Evolutionary conservation across 2,888 invertebrate genomes (phyloP), one percentile per base, ranked within the genome.

Genomic region (Palloptera scutellata): DNA sequence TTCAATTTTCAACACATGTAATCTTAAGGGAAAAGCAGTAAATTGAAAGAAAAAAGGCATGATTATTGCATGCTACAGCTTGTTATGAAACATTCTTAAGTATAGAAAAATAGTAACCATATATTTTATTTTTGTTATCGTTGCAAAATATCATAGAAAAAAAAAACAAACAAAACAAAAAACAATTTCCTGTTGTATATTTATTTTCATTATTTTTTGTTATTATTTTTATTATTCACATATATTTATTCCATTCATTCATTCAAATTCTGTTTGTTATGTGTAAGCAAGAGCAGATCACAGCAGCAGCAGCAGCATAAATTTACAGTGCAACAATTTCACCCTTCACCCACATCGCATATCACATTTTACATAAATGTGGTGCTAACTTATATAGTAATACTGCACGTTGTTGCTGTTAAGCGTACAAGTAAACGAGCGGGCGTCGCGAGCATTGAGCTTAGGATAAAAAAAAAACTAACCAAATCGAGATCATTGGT

Each of bases 331-430:
- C 48, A 48, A 15, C 48, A 48, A 48, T 48, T 77, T 74, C 81
- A 81, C 81, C 80, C 80, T 81, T 80, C 81, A 80, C 80, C 80
- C 80, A 81, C 80, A 81, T 81, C 78, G 66, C 6, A 30, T 30
- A 30, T 30, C 30, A 30, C 30, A 30, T 30, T 30, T 30, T 30
- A n/a, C n/a, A n/a, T n/a, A 30, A 30, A 30, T 30, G 6, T 30
- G 6, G 30, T 30, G 30, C 30, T 30, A 2, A 30, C 30, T 30
- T 30, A 30, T 6, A 30, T 30, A 30, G 30, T 6, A 30, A 67
- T 59, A 70, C 72, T 53, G 52, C 64, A 67, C 65, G 55, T 57
- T 45, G 63, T 60, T 30, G 30, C 30, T 30, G 30, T 30, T 30
- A 30, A 30, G n/a, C n/a, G n/a, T n/a, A n/a, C n/a, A n/a, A n/a